These are phyloP conservation scores for Bergia sp. DNA, from an alignment of 92 coral and sea anemone species.

Conservation along the genomic window DNA sequence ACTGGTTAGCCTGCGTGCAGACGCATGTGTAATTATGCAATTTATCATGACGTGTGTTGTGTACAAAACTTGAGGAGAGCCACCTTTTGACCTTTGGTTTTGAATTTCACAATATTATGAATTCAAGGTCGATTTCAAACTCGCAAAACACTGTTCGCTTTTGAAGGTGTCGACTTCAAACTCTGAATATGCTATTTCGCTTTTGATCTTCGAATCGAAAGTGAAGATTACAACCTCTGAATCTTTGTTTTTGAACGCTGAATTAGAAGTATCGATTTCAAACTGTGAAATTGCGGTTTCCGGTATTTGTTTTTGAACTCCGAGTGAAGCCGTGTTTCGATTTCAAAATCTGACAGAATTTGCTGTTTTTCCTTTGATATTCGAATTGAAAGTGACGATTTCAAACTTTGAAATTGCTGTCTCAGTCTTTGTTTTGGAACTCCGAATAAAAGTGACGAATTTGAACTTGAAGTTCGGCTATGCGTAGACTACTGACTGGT, in stretches of 20 bases:
- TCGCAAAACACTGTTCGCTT: slow-evolving; percentile 28
- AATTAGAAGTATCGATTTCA: neutral
- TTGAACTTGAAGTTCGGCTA: no score
- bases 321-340: neutral
- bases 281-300: neutral
- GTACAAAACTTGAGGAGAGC: slow-evolving; percentile 39
- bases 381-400: no score
- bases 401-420: no score
- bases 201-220: slow-evolving; percentile 14
- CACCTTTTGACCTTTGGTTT: slow-evolving; percentile 29
- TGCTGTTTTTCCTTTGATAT: no score
- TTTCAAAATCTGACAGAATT: no score
- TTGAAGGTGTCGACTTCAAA: slow-evolving; percentile 32
- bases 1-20: slow-evolving; percentile 42
- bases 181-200: slow-evolving; percentile 22
- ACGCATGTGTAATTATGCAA: neutral
- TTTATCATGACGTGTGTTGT: slow-evolving; percentile 17
- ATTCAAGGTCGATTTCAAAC: slow-evolving; percentile 32
- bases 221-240: slow-evolving; percentile 11
- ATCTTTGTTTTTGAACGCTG: slow-evolving; percentile 10
- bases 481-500: no score
- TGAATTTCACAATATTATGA: slow-evolving; percentile 28
- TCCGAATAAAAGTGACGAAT: no score
- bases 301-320: neutral
- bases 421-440: no score